A percentile compares a stretch with the other conserved stretches of the same genome.
Conservation (phyloP, 2,797 vertebrate genomes). For the Peromyscus eremicus region DNA sequence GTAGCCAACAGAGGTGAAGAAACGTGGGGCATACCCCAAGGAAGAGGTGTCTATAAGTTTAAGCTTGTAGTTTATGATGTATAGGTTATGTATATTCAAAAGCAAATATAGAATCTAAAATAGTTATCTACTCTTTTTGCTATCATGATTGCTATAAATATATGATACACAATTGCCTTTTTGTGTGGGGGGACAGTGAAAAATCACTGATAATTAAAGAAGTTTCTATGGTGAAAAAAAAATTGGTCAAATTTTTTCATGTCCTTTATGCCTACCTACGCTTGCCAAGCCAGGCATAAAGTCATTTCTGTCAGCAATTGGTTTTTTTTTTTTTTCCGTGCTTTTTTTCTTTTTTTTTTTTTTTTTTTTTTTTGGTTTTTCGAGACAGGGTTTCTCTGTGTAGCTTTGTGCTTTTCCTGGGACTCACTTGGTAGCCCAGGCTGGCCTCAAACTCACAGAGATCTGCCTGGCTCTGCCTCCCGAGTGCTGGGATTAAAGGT, state of each 20-base stretch:
- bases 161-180: neutral
- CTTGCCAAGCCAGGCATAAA: slow-evolving; percentile 34
- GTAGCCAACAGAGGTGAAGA: neutral
- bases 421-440: too few relatives aligned
- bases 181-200: neutral
- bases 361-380: too few relatives aligned
- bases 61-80: neutral
- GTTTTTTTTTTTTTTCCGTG: neutral
- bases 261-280: neutral
- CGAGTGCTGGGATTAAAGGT: too few relatives aligned
- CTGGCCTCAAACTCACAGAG: too few relatives aligned
- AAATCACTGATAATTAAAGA: neutral
- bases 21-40: neutral
- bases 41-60: neutral
- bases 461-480: too few relatives aligned
- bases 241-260: neutral
- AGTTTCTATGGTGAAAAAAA: neutral
- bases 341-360: too few relatives aligned
- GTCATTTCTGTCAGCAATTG: slow-evolving; percentile 39
- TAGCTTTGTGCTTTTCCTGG: too few relatives aligned
- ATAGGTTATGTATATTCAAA: neutral
- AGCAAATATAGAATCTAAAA: slow-evolving; percentile 1
- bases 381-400: too few relatives aligned
- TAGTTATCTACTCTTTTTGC: neutral
- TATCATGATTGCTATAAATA: neutral